These are phyloP conservation scores for Shinisaurus crocodilurus DNA, from an alignment of 2,113 vertebrate species.

Conservation along the genomic window DNA sequence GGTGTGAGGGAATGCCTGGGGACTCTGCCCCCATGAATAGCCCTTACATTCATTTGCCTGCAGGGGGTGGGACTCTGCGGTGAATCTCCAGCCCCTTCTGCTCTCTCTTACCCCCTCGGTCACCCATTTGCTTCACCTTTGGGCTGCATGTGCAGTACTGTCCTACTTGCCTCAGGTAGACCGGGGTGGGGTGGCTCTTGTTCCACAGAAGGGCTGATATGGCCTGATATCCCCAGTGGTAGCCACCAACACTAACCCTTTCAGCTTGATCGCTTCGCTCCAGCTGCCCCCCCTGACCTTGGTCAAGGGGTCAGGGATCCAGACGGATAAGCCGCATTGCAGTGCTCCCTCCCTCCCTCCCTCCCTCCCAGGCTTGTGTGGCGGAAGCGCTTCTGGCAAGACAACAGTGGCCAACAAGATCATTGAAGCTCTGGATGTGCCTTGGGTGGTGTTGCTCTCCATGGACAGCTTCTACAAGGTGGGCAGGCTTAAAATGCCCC, in stretches of 20 bases:
- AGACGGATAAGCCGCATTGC: no score
- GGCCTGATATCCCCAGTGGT: not conserved
- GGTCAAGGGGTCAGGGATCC: not conserved
- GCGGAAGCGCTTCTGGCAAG: constrained; percentile 91
- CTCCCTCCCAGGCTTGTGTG: constrained; percentile 81
- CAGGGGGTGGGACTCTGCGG: not conserved
- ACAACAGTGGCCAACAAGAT: constrained; percentile 92
- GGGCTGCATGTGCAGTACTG: not conserved
- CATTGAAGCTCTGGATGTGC: constrained; percentile 90
- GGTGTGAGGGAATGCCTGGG: no score
- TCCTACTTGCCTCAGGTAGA: not conserved
- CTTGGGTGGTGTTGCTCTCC: constrained; percentile 91
- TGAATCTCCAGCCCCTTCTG: not conserved
- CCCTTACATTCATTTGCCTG: not conserved
- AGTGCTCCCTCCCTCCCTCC: not conserved
- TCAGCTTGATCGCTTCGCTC: no score
- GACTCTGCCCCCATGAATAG: no score
- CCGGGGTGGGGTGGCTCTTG: no score
- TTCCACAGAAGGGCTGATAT: not conserved
- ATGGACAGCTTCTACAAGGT: constrained; percentile 96
- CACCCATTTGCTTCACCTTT: not conserved
- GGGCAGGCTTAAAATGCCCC: not conserved
- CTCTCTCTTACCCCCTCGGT: not conserved
- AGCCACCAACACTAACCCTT: not conserved
- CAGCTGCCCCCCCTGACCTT: not conserved